Base-by-base conservation (phyloP, 2,113 vertebrate species). In the Malurus alboscapulatus region DNA sequence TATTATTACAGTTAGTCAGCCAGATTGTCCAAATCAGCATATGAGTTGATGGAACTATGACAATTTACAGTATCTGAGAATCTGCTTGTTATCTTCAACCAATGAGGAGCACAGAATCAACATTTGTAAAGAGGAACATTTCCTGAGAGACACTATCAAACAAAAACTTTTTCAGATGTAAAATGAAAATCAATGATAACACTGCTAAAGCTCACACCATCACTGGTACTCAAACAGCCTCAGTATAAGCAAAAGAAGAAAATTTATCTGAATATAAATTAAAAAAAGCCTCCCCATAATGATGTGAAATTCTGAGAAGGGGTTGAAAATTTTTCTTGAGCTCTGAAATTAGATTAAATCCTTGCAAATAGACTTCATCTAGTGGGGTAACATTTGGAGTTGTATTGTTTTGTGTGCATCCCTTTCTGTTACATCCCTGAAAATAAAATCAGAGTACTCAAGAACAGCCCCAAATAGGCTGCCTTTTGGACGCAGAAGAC, bases 401-500 rank as follows among this genome's bases (percentile, higher is more conserved):
- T n/a, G 27, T 42, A 72, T n/a, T 72, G 32, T 59, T 69, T 65
- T 84, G 72, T 53, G 20, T 75, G 26, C 67, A 90, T 61, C 20
- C n/a, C 38, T 83, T 77, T 45, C 85, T 90, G 42, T 53, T 74
- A 57, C 19, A 69, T 18, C 12, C 61, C 58, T 50, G 79, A 92
- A 94, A 96, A 95, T 71, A 90, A 85, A 92, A 62, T 20, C 32
- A 73, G 57, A 82, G 40, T 53, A 81, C 68, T 58, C 65, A 81
- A 62, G 24, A 63, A 55, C 57, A 81, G 48, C 42, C 87, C 38
- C 71, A 63, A 63, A 89, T 15, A 87, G 54, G 42, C 71, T 94
- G 94, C 57, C 53, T 87, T 86, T 84, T 78, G 50, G 78, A 90
- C 36, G 63, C 40, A 81, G 61, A 90, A 87, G 69, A 92, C 22